Evolutionary conservation across 2,113 vertebrate genomes (phyloP).

Genomic region (Rhinolophus ferrumequinum): DNA sequence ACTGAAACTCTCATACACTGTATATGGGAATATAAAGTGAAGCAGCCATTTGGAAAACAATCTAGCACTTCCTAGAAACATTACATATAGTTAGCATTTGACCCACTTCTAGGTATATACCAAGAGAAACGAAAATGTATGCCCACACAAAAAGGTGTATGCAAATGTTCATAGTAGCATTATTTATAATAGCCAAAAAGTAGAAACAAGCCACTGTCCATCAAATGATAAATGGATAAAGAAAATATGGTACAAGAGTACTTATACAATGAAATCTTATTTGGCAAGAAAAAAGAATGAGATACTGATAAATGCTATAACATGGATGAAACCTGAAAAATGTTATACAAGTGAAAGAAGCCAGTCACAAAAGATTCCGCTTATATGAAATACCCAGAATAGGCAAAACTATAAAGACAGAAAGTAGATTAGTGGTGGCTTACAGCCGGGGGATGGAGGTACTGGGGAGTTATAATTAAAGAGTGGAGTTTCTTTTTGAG

Average conservation of each 20-base stretch:
- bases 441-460: background rate
- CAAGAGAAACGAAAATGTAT: background rate
- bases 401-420: background rate
- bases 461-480: background rate
- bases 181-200: background rate
- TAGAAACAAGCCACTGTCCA: background rate
- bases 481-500: background rate
- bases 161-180: conserved; percentile 9
- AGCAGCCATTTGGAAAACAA: background rate
- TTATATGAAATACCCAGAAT: background rate
- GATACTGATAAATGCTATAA: background rate
- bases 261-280: background rate
- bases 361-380: background rate
- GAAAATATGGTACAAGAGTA: background rate
- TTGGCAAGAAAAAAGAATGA: conserved; percentile 33
- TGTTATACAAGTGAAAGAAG: background rate
- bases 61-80: background rate
- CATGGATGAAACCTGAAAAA: background rate
- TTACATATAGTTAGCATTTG: background rate
- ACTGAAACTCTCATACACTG: background rate
- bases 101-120: conserved; percentile 3
- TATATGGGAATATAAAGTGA: background rate
- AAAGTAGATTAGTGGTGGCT: background rate
- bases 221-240: conserved; percentile 1
- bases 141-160: background rate